Evolutionary conservation across 2,113 vertebrate species (phyloP).

Genomic region (Geothlypis trichas): DNA sequence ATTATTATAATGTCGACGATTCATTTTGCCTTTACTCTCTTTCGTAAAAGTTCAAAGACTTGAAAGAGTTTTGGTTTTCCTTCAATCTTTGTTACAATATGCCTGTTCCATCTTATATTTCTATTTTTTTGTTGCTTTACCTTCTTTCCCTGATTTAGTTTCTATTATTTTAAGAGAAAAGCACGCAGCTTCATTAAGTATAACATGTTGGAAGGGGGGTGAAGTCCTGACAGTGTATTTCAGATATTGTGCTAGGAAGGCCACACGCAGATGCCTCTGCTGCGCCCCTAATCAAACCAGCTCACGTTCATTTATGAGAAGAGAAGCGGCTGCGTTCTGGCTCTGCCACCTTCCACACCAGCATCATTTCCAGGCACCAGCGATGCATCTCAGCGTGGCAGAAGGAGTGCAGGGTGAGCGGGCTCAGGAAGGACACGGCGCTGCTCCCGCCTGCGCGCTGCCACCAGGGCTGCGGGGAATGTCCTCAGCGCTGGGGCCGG

Average conservation of each 20-base stretch:
- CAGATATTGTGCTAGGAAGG: neutral
- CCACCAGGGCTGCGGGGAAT: neutral
- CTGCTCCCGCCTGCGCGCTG: neutral
- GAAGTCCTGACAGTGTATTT: neutral
- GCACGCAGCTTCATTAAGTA: neutral
- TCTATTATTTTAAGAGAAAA: neutral
- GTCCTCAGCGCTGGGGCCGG: neutral
- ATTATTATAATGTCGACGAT: neutral
- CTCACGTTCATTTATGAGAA: neutral
- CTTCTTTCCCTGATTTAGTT: neutral
- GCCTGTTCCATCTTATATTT: neutral
- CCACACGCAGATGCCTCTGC: constrained; percentile 39
- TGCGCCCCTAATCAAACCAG: neutral
- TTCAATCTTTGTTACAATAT: neutral
- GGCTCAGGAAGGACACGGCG: neutral
- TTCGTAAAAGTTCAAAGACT: neutral
- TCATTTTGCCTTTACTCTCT: neutral
- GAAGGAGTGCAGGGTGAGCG: neutral
- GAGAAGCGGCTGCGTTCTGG: neutral
- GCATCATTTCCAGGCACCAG: neutral
- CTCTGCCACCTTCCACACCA: neutral
- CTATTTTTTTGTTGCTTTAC: neutral
- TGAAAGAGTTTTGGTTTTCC: neutral
- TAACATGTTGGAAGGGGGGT: neutral
- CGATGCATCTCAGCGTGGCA: neutral